Evolutionary conservation across 37 sponge, comb jelly and placozoan genomes (phyloP), one percentile per base, ranked within the genome.

Genomic region (Diacarnus erythraeanus): DNA sequence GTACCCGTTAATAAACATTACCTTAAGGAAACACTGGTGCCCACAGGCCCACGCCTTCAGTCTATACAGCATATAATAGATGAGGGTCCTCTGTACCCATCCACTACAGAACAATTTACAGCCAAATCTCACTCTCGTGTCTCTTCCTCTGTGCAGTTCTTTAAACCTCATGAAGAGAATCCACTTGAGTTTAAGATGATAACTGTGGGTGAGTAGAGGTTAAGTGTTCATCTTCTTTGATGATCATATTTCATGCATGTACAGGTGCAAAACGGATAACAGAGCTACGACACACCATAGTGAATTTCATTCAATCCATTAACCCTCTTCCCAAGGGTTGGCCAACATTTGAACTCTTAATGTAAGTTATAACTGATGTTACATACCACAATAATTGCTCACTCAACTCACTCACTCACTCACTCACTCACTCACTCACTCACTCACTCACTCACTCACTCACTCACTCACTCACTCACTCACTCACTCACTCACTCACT

Each of bases 391-490:
- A n/a, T n/a, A n/a, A n/a, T n/a, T n/a, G 37, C 67, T 12, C 67
- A 78, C 67, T 37, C 78, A 78, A 78, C 78, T 59, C 72, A 77
- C 78, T 42, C 78, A 77, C 78, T 42, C 80, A 86, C 80, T 36
- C 87, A 80, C 81, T 38, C 80, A 86, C 80, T 35, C 73, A 61
- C 86, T 44, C 86, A 85, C 86, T 44, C 86, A 78, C 67, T 31
- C 79, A 78, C 86, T 42, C 86, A 79, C 81, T 44, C 76, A 75
- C 76, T 36, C 87, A 74, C 80, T 36, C 87, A 75, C 87, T 56
- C 87, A 80, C 87, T 56, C 81, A 66, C 81, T 56, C 70, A 72
- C 51, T 35, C 74, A 72, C 74, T 35, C 74, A 72, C 74, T 35
- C 74, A 72, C 74, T 35, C 74, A 72, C 74, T 15, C 74, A 72